phyloP scores from a whole-genome alignment of 2,888 invertebrate genomes.

The Camptogramma bilineatum region DNA sequence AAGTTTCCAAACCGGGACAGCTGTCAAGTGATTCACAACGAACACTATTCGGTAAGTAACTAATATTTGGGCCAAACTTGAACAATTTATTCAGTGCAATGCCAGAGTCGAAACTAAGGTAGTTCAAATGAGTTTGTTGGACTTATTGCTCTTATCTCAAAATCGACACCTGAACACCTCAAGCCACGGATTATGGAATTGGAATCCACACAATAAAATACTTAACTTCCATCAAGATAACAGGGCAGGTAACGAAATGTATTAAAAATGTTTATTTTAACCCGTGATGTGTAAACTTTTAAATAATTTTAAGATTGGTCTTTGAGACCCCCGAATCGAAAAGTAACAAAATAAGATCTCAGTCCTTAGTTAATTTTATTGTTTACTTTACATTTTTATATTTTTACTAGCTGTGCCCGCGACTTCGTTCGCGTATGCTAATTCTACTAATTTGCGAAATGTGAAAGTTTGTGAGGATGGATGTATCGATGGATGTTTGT shows the following conservation, averaged over 20 bases:
- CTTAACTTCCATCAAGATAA: conserved; percentile 33
- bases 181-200: conserved; percentile 53
- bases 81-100: too few species aligned
- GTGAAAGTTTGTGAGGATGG: too few species aligned
- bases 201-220: conserved; percentile 51
- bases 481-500: too few species aligned
- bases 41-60: too few species aligned
- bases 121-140: neutral
- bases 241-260: conserved; percentile 24
- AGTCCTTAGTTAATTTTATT: neutral
- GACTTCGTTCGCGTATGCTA: too few species aligned
- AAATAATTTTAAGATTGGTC: neutral
- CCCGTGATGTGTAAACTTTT: neutral
- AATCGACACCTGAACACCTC: conserved; percentile 53
- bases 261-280: conserved; percentile 6
- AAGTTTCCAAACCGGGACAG: too few species aligned
- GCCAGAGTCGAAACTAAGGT: neutral
- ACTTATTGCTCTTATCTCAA: conserved; percentile 47
- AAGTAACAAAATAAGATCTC: neutral
- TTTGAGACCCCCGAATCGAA: neutral
- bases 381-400: too few species aligned
- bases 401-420: too few species aligned
- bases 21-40: too few species aligned
- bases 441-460: too few species aligned
- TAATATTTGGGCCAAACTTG: too few species aligned